Evolutionary conservation across 2,888 invertebrate species (phyloP), one percentile per base, ranked within the genome.

Genomic region (Drosophila hamatofila): DNA sequence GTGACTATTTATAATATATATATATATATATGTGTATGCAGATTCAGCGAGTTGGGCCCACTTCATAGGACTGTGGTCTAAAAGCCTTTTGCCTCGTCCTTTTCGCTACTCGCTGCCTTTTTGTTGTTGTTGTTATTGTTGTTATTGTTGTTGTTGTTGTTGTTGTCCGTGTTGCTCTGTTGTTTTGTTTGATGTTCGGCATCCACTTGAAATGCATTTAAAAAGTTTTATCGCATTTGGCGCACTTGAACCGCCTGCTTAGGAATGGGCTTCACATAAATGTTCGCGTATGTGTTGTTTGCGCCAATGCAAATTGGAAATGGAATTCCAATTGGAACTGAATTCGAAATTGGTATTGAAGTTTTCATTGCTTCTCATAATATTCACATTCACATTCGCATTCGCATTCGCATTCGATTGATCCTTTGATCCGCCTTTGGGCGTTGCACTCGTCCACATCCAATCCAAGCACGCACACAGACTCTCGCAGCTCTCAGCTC

Each of bases 191-290:
- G 83, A 83, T 83, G 83, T 87, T 89, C 71, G 76, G 66, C 80
- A 70, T 72, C 82, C 84, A 89, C 84, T 85, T 72, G 77, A 85
- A 75, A 85, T 85, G 84, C 84, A 85, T 85, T 85, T 88, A 67
- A 64, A 78, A 85, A 76, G 54, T 69, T 54, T 65, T 72, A 66
- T 58, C 65, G 66, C 69, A 65, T 60, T 75, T 39, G 42, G 48
- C 46, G 44, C 67, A 65, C 67, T 78, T 61, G 59, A 52, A 30
- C 44, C 42, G 42, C 16, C 37, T 37, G 52, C 37, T 25, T 54
- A 30, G 30, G 51, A 25, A 30, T 49, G 54, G 7, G 54, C 64
- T 21, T 18, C 1, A 30, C 33, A 11, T 27, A 48, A n/a, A n/a
- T n/a, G n/a, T 9, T n/a, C 27, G 49, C 70, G 21, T 57, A 9